Conservation (phyloP, 2,797 vertebrate genomes). For the Xiphorhynchus erythropygius region DNA sequence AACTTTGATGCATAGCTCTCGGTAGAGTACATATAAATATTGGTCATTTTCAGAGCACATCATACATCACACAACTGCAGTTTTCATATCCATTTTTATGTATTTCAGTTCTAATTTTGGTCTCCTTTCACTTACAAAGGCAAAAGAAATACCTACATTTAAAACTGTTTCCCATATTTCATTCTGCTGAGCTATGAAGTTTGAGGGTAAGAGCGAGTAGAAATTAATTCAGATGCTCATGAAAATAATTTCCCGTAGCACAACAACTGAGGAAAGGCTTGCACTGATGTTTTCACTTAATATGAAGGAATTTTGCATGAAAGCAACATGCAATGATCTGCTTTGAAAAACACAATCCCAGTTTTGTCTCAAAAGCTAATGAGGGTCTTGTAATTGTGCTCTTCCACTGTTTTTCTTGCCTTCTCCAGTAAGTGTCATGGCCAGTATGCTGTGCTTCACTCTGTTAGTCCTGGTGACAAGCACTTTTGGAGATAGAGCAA, state of each 20-base stretch:
- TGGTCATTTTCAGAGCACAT: constrained; percentile 9
- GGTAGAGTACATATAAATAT: constrained; percentile 25
- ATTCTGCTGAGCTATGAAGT: not conserved
- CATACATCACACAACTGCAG: constrained; percentile 2
- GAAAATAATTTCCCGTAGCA: not conserved
- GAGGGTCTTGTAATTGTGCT: not conserved
- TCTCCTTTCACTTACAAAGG: not conserved
- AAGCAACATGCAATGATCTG: not conserved
- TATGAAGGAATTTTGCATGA: not conserved
- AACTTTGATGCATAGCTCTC: constrained; percentile 20
- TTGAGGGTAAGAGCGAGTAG: not conserved
- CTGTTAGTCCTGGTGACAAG: not conserved
- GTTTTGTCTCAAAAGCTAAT: not conserved
- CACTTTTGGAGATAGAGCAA: not conserved
- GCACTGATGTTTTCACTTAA: not conserved
- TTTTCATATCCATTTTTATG: constrained; percentile 1
- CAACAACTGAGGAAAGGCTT: not conserved
- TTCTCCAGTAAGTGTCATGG: not conserved
- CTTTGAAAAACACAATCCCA: not conserved
- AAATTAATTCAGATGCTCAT: not conserved
- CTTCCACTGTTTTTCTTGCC: not conserved
- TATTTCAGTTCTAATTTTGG: constrained; percentile 28
- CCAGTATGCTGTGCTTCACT: not conserved
- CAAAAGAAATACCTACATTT: not conserved
- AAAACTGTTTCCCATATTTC: not conserved